Conservation (phyloP, 37 sponge, comb jelly and placozoan genomes). For the Beroe ovata region DNA sequence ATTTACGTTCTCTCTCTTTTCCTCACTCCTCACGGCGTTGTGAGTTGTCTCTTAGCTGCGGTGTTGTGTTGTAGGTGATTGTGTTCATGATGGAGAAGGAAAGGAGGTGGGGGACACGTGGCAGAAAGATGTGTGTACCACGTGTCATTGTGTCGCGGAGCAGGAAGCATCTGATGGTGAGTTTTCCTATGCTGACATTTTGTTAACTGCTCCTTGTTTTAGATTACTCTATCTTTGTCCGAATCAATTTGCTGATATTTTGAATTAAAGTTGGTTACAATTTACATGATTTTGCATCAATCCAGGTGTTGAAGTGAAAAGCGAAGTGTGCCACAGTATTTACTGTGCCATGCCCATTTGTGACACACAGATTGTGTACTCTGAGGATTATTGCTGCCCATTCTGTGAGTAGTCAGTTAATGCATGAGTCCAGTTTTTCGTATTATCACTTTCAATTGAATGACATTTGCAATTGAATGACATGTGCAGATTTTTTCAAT, state of each 20-base stretch:
- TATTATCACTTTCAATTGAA: neutral
- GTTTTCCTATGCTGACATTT: too few species aligned
- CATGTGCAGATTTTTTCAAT: too few species aligned
- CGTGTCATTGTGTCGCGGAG: neutral
- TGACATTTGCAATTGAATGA: too few species aligned
- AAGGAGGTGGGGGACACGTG: neutral
- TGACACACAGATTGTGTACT: neutral
- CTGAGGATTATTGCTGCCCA: neutral
- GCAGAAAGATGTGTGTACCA: neutral
- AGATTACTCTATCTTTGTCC: too few species aligned
- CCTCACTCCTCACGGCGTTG: too few species aligned
- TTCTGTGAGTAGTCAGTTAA: slow-evolving; percentile 7
- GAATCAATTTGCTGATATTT: too few species aligned
- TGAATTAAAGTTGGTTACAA: too few species aligned
- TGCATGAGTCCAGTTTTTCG: neutral
- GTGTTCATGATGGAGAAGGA: neutral
- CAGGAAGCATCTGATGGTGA: neutral
- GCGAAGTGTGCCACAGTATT: neutral
- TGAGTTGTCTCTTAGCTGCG: too few species aligned
- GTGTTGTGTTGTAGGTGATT: too few species aligned
- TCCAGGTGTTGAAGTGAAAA: neutral
- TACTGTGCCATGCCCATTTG: slow-evolving; percentile 33
- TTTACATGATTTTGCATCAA: too few species aligned
- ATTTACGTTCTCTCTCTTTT: too few species aligned
- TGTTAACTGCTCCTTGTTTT: too few species aligned